These are phyloP conservation scores for Basileuterus tristriatus DNA, from an alignment of 2,797 vertebrate species.

Conservation along the genomic window DNA sequence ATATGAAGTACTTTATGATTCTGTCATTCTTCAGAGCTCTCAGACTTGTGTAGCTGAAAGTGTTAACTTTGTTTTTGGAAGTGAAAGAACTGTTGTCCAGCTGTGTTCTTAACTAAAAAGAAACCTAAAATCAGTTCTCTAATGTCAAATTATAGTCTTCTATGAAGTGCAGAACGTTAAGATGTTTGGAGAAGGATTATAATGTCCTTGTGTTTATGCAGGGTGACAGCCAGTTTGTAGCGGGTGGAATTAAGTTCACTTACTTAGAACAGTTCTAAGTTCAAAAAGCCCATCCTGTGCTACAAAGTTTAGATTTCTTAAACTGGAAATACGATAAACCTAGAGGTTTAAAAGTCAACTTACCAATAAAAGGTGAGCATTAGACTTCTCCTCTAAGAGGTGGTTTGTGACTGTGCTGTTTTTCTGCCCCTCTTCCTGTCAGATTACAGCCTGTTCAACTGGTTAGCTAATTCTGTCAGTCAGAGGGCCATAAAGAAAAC, in stretches of 20 bases:
- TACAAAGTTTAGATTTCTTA: not conserved
- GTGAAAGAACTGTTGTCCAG: not conserved
- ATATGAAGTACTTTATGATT: not conserved
- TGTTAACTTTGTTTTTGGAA: not conserved
- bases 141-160: not conserved
- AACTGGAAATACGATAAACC: not conserved
- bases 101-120: not conserved
- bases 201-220: not conserved
- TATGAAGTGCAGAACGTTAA: not conserved
- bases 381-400: not conserved
- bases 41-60: not conserved
- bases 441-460: not conserved
- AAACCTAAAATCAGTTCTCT: not conserved
- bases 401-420: not conserved
- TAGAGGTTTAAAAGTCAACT: not conserved
- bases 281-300: accelerated
- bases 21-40: not conserved
- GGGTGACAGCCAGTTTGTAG: not conserved
- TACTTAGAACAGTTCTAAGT: not conserved
- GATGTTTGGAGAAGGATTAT: not conserved
- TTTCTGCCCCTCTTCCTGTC: not conserved
- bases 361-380: not conserved
- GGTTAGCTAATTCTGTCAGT: not conserved
- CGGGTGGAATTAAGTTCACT: not conserved
- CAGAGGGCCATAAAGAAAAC: not conserved